These are phyloP conservation scores for Azemiops feae DNA, from an alignment of 2,113 vertebrate species.

Conservation along the genomic window DNA sequence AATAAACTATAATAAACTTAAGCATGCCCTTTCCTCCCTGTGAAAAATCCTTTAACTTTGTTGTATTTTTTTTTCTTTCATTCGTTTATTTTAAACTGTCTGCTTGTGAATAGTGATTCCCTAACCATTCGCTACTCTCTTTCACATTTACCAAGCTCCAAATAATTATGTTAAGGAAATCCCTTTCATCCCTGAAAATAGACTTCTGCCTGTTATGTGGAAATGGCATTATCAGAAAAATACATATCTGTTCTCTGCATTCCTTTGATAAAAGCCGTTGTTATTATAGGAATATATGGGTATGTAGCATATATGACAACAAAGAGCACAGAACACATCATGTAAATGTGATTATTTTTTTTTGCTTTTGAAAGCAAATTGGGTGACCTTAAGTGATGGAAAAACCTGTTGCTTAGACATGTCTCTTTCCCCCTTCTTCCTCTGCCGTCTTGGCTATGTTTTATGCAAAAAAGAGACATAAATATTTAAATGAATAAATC, in stretches of 20 bases:
- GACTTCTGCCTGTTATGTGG: neutral
- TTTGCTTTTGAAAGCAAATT: neutral
- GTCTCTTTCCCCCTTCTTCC: neutral
- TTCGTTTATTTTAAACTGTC: neutral
- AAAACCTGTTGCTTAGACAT: neutral
- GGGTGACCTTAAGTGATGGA: neutral
- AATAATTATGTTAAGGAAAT: neutral
- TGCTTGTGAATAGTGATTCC: neutral
- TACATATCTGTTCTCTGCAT: neutral
- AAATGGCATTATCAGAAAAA: neutral
- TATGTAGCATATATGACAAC: neutral
- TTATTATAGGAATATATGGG: neutral
- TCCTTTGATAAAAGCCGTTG: neutral
- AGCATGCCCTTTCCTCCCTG: neutral
- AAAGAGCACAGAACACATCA: neutral
- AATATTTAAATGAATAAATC: neutral
- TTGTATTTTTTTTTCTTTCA: neutral
- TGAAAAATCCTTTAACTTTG: conserved; percentile 17
- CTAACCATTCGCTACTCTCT: neutral
- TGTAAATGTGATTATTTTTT: neutral
- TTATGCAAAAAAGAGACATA: neutral
- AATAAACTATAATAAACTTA: conserved; percentile 19
- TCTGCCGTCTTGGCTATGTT: neutral
- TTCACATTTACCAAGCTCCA: neutral
- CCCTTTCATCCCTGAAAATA: neutral